Evolutionary conservation across 2,888 invertebrate species (phyloP).

Genomic region (Papilio protenor): DNA sequence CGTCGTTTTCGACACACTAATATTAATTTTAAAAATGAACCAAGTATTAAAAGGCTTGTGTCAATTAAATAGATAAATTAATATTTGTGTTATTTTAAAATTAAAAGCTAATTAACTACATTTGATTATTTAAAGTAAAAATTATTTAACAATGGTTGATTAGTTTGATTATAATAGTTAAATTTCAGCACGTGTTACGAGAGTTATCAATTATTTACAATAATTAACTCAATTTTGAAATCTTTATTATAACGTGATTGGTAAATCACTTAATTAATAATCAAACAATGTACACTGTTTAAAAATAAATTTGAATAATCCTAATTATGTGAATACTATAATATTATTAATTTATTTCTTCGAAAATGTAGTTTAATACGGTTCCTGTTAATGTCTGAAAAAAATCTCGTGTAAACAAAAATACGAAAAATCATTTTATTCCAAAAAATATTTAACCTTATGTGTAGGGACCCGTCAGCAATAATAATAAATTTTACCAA

Average conservation of each 20-base stretch:
- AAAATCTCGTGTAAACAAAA: too few relatives aligned
- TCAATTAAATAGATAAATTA: not conserved
- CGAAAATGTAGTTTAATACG: too few relatives aligned
- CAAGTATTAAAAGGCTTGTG: not conserved
- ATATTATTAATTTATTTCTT: not conserved
- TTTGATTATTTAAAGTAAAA: not conserved
- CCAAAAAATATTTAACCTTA: too few relatives aligned
- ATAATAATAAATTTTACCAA: too few relatives aligned
- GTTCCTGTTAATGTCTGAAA: too few relatives aligned
- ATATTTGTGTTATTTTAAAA: not conserved
- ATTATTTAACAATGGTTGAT: not conserved
- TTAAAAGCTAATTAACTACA: not conserved
- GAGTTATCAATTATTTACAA: slow-evolving; percentile 14
- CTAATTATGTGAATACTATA: not conserved
- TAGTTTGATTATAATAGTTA: not conserved
- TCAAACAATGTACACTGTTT: not conserved
- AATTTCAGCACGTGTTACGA: slow-evolving; percentile 9
- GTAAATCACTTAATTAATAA: slow-evolving; percentile 1
- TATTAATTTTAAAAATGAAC: too few relatives aligned
- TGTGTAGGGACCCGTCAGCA: too few relatives aligned
- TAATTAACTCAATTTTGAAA: slow-evolving; percentile 10
- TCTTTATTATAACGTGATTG: not conserved
- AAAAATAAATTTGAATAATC: too few relatives aligned
- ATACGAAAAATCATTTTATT: too few relatives aligned
- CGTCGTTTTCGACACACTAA: too few relatives aligned